Evolutionary conservation across 2,113 vertebrate genomes (phyloP).

Genomic region (Ceuthmochares aereus): DNA sequence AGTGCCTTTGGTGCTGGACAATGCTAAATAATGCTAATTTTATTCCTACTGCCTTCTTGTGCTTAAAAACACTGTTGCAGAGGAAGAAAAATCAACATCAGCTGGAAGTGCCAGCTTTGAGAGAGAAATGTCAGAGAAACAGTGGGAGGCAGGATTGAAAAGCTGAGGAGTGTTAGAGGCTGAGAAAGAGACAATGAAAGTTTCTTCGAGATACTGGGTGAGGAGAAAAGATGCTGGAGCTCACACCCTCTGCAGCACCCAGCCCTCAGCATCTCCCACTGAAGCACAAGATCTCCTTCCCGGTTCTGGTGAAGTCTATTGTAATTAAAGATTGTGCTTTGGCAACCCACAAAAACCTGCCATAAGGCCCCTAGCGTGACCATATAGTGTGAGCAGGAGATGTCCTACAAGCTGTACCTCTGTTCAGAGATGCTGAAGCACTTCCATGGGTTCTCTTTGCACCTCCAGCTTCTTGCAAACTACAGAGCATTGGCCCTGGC

Average conservation of each 20-base stretch:
- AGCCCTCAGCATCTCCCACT: background rate
- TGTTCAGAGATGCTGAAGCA: background rate
- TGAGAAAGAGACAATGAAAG: background rate
- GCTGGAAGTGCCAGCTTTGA: constrained; percentile 8
- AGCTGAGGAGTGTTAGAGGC: background rate
- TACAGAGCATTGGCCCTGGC: accelerated
- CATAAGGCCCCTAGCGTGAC: accelerated
- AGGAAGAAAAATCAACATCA: constrained; percentile 34
- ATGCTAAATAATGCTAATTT: constrained; percentile 61
- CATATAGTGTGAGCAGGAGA: background rate
- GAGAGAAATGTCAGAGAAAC: constrained; percentile 22
- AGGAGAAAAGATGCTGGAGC: background rate
- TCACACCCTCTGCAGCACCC: background rate
- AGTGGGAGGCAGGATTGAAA: background rate
- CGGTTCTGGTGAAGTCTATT: background rate
- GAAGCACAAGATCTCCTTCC: background rate
- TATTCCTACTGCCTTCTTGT: constrained; percentile 44
- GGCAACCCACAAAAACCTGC: background rate
- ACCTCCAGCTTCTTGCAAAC: background rate
- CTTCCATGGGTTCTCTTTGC: background rate
- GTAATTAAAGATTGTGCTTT: background rate
- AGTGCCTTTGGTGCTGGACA: constrained; percentile 36
- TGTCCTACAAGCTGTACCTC: background rate
- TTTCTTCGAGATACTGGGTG: background rate
- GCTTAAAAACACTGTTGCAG: constrained; percentile 13